These are phyloP conservation scores for Rhinoraja longicauda DNA, from an alignment of 2,797 vertebrate species.

Conservation along the genomic window DNA sequence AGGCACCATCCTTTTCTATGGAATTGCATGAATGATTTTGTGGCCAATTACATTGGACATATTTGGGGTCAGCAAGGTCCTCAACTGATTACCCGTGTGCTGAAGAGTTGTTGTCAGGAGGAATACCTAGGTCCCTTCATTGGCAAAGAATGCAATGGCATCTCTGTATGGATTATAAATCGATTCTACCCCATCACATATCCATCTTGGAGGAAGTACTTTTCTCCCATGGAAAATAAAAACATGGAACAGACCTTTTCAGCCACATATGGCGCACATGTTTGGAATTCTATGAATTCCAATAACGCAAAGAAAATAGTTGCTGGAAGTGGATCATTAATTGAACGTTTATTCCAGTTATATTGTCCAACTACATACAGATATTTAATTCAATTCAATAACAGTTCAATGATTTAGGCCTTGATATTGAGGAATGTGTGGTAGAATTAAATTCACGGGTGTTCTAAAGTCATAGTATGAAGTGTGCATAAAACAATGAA, in stretches of 20 bases:
- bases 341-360: constrained; percentile 56
- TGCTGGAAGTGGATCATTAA: constrained; percentile 55
- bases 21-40: too few relatives aligned
- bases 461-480: too few relatives aligned
- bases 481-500: too few relatives aligned
- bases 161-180: too few relatives aligned
- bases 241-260: constrained; percentile 44
- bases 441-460: not conserved
- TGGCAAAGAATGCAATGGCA: too few relatives aligned
- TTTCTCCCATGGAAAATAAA: too few relatives aligned
- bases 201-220: too few relatives aligned
- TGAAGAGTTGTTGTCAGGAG: constrained; percentile 54
- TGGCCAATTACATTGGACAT: constrained; percentile 51
- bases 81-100: constrained; percentile 55
- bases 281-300: too few relatives aligned
- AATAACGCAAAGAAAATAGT: constrained; percentile 40
- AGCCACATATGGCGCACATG: too few relatives aligned
- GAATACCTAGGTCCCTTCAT: constrained; percentile 39
- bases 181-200: not conserved
- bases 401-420: not conserved
- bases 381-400: constrained; percentile 44
- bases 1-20: not conserved
- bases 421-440: not conserved
- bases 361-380: constrained; percentile 58
- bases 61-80: constrained; percentile 66